Base-by-base conservation (phyloP, 2,888 invertebrate genomes). In the Calliscelio sp. region DNA sequence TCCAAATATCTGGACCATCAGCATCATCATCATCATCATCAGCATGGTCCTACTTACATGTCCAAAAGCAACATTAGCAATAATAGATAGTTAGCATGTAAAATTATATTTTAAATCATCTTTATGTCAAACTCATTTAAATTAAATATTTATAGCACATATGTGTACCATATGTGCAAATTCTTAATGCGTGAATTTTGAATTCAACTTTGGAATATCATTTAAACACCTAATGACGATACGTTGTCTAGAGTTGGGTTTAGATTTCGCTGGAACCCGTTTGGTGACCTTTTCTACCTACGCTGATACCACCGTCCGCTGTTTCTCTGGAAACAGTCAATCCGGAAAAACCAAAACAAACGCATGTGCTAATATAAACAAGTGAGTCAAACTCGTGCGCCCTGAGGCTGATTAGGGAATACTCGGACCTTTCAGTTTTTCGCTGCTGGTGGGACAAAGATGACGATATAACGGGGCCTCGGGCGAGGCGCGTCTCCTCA, bases 401-500 rank as follows among this genome's bases (percentile, higher is more conserved):
- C 77, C 71, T 11, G 32, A 57, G 81, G 81, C 71, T 70, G 77
- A 65, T 81, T 71, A 77, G 81, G 81, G 77, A 81, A 77, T 18
- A 68, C 81, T 44, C 81, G 49, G 41, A 38, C 11, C 51, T 59
- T 63, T 66, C 8, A 14, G 49, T 44, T 49, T 5, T 35, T 6
- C 16, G 18, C 11, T 10, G 18, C 28, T 11, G 14, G 66, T 24
- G 0, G 14, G 11, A 66, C 73, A 44, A 74, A 7, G 73, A 65
- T 20, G 25, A 2, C 16, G 74, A 32, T 35, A 77, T 81, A 61
- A 68, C 74, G 79, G 59, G 35, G 81, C 85, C 81, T 71, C 51
- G 57, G 84, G 83, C 85, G 59, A 78, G 75, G 84, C 61, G 85
- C 73, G 83, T 83, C 86, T 85, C 77, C 61, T 73, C 66, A 11